Conservation (phyloP, 2,797 vertebrate genomes). For the Scomberomorus guttatus region DNA sequence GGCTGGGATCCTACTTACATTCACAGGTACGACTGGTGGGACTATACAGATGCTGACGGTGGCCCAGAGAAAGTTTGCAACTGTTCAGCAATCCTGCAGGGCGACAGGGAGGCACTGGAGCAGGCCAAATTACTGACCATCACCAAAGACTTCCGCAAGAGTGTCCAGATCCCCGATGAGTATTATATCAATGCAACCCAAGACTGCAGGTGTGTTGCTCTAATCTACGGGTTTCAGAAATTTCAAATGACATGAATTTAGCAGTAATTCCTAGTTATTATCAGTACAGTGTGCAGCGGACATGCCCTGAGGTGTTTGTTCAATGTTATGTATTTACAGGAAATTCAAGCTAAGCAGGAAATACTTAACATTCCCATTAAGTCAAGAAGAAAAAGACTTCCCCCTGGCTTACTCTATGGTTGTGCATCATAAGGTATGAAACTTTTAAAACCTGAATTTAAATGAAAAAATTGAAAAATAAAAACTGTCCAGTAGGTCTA, state of each 20-base stretch:
- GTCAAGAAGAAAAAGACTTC: constrained; percentile 89
- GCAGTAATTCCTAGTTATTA: not conserved
- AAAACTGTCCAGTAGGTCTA: not conserved
- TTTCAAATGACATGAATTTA: not conserved
- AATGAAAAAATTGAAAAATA: not conserved
- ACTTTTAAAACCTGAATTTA: not conserved
- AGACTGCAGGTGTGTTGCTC: constrained; percentile 80
- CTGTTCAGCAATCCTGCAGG: constrained; percentile 87
- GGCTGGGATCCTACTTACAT: not conserved
- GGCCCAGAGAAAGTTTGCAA: constrained; percentile 78
- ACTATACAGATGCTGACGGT: constrained; percentile 73
- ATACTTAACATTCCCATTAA: constrained; percentile 88
- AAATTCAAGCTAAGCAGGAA: constrained; percentile 86
- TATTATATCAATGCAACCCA: constrained; percentile 87
- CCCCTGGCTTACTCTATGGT: constrained; percentile 93
- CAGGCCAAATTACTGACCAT: constrained; percentile 84
- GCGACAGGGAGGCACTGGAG: constrained; percentile 83
- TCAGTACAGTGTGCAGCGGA: not conserved
- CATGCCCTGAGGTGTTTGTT: not conserved
- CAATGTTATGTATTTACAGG: constrained; percentile 32
- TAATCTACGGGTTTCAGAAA: not conserved
- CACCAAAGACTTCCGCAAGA: constrained; percentile 80
- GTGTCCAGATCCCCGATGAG: constrained; percentile 70
- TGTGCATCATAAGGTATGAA: constrained; percentile 88
- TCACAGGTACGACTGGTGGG: constrained; percentile 62